Base-by-base conservation (phyloP, 2,888 invertebrate species). In the Drosophila hamatofila region DNA sequence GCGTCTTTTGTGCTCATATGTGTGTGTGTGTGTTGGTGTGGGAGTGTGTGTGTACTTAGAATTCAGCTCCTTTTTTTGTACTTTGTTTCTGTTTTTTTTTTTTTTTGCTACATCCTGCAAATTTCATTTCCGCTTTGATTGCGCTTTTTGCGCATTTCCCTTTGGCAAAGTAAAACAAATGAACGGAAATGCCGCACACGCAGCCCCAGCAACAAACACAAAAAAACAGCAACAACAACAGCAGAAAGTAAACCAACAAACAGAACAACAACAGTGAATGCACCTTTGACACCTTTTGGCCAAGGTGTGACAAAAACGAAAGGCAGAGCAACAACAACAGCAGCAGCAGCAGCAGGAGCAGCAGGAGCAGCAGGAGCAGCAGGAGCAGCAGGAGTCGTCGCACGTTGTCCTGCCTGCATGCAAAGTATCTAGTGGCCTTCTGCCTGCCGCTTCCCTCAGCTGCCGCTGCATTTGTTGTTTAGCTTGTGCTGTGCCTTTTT, bases 121-220 rank as follows among this genome's bases (percentile, higher is more conserved):
- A 87, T 87, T 87, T 89, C 87, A 87, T 87, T 87, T 87, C 87
- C 87, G 87, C 87, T 88, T 89, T 89, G 87, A 87, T 87, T 89
- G 86, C 86, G 89, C 88, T 89, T 87, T 88, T 87, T 87, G 79
- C 84, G 88, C 79, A 82, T 83, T 79, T 82, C 78, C 75, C 83
- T 76, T 72, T 76, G 68, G 64, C 74, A 83, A 86, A 82, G 89
- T 86, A 86, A 86, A 86, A 86, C 86, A 86, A 86, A 86, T 86
- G 86, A 88, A 88, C 89, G 86, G 86, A 86, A 88, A 86, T 89
- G 84, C 86, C 84, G 85, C 88, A 84, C 84, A 84, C 88, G 83
- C 88, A 84, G 80, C 59, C 57, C 48, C 44, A 71, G 55, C 75
- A 71, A 58, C 72, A 75, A 56, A 14, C 2, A 33, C 33, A 33